These are phyloP conservation scores for Gastrophysa polygoni DNA, from an alignment of 2,888 invertebrate genomes.

Conservation along the genomic window DNA sequence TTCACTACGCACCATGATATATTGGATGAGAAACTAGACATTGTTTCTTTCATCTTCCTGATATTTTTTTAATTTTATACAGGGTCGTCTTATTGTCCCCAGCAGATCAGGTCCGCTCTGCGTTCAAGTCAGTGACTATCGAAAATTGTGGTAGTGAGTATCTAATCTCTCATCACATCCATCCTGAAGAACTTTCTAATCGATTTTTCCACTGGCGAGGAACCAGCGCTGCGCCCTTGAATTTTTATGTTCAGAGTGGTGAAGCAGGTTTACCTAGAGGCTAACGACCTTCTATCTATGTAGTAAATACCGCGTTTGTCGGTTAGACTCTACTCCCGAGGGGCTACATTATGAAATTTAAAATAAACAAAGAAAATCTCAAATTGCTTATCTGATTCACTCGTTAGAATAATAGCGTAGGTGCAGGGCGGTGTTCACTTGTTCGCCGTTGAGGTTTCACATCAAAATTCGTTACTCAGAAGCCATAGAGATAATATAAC, in stretches of 20 bases:
- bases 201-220: conserved; percentile 3
- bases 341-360: conserved; percentile 27
- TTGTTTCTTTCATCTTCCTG: too few relatives aligned
- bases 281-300: conserved; percentile 49
- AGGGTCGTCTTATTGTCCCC: too few relatives aligned
- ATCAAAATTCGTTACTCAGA: not conserved
- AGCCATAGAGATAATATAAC: not conserved
- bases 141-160: too few relatives aligned
- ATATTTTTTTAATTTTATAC: too few relatives aligned
- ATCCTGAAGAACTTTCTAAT: conserved; percentile 1
- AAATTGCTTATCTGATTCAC: conserved; percentile 19
- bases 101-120: too few relatives aligned
- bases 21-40: too few relatives aligned
- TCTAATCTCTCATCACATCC: not conserved
- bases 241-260: conserved; percentile 48
- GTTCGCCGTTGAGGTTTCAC: not conserved
- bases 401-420: not conserved
- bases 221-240: conserved; percentile 42
- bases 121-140: too few relatives aligned
- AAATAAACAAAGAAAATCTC: conserved; percentile 23
- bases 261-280: conserved; percentile 51
- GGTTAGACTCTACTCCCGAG: conserved; percentile 47
- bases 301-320: conserved; percentile 50
- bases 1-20: too few relatives aligned
- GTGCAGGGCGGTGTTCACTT: not conserved